Evolutionary conservation across 37 sponge, comb jelly and placozoan species (phyloP).

Genomic region (Halichondria panicea): DNA sequence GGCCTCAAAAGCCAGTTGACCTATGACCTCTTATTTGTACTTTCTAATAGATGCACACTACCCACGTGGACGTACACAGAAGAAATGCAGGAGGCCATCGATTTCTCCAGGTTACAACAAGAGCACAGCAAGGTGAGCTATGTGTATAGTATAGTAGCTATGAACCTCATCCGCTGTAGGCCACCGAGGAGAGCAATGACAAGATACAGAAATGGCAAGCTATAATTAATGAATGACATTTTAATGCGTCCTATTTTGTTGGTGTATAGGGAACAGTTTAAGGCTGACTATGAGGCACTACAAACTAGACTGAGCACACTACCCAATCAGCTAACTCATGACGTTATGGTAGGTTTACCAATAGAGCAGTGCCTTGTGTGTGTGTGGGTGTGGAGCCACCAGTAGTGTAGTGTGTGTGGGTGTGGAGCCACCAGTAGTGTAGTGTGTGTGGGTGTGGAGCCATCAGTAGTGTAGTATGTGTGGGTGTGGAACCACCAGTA

Average conservation of each 20-base stretch:
- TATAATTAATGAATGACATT: not conserved
- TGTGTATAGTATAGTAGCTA: not conserved
- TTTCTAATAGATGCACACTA: not conserved
- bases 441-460: too few species aligned
- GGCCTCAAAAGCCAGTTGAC: not conserved
- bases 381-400: not conserved
- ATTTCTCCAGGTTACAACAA: conserved; percentile 50
- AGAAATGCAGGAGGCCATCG: too few species aligned
- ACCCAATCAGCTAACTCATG: conserved; percentile 69
- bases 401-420: not conserved
- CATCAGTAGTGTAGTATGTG: too few species aligned
- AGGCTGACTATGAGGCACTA: conserved; percentile 77
- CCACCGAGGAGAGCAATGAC: conserved; percentile 10
- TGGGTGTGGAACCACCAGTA: too few species aligned
- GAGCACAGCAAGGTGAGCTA: conserved; percentile 52
- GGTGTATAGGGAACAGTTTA: conserved; percentile 62
- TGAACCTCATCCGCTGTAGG: conserved; percentile 3
- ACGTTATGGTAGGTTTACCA: conserved; percentile 92
- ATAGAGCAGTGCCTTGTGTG: not conserved
- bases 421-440: too few species aligned
- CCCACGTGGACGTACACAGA: not conserved
- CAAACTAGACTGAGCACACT: conserved; percentile 54
- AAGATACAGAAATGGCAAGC: conserved; percentile 39
- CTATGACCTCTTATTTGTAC: not conserved
- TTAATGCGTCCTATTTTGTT: not conserved